Conservation (phyloP, 23 tunicate species). For the Styela clava region DNA sequence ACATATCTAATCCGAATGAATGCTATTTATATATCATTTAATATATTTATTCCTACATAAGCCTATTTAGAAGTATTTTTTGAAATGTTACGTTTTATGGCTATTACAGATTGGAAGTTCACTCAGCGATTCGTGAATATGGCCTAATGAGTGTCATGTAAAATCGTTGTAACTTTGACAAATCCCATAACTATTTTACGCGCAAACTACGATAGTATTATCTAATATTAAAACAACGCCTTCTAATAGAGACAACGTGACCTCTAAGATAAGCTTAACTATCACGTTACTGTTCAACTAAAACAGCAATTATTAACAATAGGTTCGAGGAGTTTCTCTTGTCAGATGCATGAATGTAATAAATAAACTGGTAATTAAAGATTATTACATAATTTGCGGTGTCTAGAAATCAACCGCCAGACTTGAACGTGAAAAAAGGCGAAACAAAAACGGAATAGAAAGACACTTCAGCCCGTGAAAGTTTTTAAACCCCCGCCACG, state of each 20-base stretch:
- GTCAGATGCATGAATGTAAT: background rate
- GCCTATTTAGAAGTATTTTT: background rate
- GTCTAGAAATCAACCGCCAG: background rate
- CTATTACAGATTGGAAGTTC: background rate
- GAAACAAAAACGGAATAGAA: background rate
- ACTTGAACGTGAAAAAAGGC: conserved; percentile 14
- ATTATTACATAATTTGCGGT: background rate
- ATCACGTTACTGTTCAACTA: conserved; percentile 1
- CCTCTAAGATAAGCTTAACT: conserved; percentile 15
- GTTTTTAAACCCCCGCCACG: background rate
- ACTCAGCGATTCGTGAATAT: background rate
- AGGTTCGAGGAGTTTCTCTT: background rate
- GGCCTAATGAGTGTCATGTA: background rate
- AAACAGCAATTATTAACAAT: background rate
- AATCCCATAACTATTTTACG: background rate
- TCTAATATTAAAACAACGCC: background rate
- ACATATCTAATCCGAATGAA: background rate
- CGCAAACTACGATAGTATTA: background rate
- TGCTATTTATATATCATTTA: background rate
- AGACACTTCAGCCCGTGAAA: background rate
- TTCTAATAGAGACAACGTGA: conserved; percentile 13
- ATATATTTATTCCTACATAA: background rate
- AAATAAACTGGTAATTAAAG: conserved; percentile 2
- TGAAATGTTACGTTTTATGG: background rate
- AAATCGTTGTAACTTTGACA: too few species aligned